Conservation (phyloP, 35 echinoderm and acorn worm species). For the Strongylocentrotus purpuratus region DNA sequence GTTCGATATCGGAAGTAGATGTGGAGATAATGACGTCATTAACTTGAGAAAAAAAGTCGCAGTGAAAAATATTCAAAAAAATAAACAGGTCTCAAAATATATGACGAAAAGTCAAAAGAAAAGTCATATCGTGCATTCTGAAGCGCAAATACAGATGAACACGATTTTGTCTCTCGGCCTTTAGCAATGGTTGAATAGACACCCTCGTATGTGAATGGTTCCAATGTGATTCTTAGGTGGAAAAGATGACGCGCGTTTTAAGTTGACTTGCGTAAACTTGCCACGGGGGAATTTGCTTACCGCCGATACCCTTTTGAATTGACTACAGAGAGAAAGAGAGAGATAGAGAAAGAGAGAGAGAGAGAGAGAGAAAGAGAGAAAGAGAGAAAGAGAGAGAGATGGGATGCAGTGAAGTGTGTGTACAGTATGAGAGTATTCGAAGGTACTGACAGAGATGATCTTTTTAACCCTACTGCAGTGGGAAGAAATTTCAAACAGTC, state of each 20-base stretch:
- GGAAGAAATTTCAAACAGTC: too few relatives aligned
- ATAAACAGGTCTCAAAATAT: not conserved
- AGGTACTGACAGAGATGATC: too few relatives aligned
- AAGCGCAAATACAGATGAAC: not conserved
- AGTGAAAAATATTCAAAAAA: too few relatives aligned
- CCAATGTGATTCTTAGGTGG: not conserved
- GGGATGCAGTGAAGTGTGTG: too few relatives aligned
- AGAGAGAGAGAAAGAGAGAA: too few relatives aligned
- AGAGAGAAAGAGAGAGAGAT: too few relatives aligned
- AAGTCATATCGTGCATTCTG: not conserved
- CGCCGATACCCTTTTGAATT: not conserved
- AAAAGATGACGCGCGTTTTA: not conserved
- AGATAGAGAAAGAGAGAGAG: too few relatives aligned
- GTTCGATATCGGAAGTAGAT: not conserved
- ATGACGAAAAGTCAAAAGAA: not conserved
- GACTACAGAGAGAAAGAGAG: not conserved
- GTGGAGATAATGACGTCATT: not conserved
- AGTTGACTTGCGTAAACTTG: slow-evolving; percentile 1
- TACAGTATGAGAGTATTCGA: too few relatives aligned
- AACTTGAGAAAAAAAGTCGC: too few relatives aligned
- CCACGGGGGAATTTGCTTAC: not conserved
- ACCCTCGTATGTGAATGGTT: not conserved
- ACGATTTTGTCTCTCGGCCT: not conserved
- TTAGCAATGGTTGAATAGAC: not conserved
- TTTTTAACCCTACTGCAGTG: too few relatives aligned